These are phyloP conservation scores for Scomber scombrus DNA, from an alignment of 2,113 vertebrate species.

Conservation along the genomic window DNA sequence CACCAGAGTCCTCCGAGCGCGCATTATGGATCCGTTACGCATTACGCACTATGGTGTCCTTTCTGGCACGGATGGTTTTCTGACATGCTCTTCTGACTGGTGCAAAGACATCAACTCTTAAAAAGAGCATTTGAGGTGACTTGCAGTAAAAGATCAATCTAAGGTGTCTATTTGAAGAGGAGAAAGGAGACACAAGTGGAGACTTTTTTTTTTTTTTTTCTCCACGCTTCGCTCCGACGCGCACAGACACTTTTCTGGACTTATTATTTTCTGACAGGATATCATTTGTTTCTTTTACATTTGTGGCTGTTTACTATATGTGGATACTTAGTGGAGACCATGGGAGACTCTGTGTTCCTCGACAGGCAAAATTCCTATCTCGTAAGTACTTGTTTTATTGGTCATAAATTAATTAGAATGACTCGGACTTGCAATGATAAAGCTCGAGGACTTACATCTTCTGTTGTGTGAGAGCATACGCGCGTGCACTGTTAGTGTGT, in stretches of 20 bases:
- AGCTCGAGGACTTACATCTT: not conserved
- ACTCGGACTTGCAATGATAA: not conserved
- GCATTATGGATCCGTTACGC: conserved; percentile 78
- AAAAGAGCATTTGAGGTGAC: not conserved
- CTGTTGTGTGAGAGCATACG: not conserved
- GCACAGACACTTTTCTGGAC: conserved; percentile 39
- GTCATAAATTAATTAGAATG: conserved; percentile 16
- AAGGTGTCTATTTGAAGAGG: not conserved
- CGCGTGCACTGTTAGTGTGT: not conserved
- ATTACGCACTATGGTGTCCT: conserved; percentile 59
- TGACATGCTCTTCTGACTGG: conserved; percentile 49
- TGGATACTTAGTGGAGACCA: conserved; percentile 77
- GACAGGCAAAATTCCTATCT: conserved; percentile 90
- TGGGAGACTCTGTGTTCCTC: conserved; percentile 90
- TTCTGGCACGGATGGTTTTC: conserved; percentile 41
- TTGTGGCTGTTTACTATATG: conserved; percentile 71
- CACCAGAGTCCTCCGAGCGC: conserved; percentile 60
- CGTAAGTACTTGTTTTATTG: conserved; percentile 85
- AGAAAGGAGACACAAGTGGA: conserved; percentile 31
- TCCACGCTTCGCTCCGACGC: conserved; percentile 12
- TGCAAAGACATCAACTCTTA: conserved; percentile 25
- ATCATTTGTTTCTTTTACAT: conserved; percentile 28
- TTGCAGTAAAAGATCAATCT: not conserved
- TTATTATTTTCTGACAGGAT: conserved; percentile 32
- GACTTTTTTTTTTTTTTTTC: conserved; percentile 15